Evolutionary conservation across 2,797 vertebrate genomes (phyloP), one percentile per base, ranked within the genome.

Genomic region (Siniperca obscura): DNA sequence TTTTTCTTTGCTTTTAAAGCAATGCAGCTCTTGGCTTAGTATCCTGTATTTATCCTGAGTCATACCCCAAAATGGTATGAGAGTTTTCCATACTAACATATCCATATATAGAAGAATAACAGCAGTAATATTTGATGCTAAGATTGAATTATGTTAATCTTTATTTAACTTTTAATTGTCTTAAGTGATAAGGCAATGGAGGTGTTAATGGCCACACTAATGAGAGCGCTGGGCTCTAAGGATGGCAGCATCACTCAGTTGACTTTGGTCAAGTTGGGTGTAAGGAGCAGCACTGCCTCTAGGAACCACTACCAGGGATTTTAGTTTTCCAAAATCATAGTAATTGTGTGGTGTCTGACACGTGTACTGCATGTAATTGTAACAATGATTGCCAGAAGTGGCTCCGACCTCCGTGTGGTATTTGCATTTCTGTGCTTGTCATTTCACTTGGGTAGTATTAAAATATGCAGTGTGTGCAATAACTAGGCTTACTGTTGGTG

Each of bases 291-390:
- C n/a, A 1, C 0, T 4, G 42, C 27, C 44, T 67, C 0, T 27
- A 16, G 42, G 25, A 5, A 13, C 34, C 57, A 42, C 40, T 55
- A 25, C 14, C 25, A 46, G 16, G 12, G 40, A 17, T n/a, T 25
- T 56, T 34, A 50, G 21, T 16, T 74, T 67, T 79, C 16, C 0
- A 46, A 42, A 48, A 55, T 80, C 48, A 14, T 2, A 57, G 70
- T 75, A 40, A 55, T 78, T 70, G 21, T 82, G 68, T 76, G 50
- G 27, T 38, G 1, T 82, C 48, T 78, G 70, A 84, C 69, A 16
- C 25, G 84, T 86, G 85, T 83, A 70, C 80, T 89, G 89, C 79
- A 87, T 77, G 83, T 60, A 14, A 69, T 74, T 65, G 48, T 66
- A 2, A 61, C 34, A 67, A 2, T 44, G 10, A 61, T 46, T 78